A percentile compares a stretch with the other conserved stretches of the same genome.
Conservation (phyloP, 2,888 invertebrate genomes). For the Stegophylla sp. region DNA sequence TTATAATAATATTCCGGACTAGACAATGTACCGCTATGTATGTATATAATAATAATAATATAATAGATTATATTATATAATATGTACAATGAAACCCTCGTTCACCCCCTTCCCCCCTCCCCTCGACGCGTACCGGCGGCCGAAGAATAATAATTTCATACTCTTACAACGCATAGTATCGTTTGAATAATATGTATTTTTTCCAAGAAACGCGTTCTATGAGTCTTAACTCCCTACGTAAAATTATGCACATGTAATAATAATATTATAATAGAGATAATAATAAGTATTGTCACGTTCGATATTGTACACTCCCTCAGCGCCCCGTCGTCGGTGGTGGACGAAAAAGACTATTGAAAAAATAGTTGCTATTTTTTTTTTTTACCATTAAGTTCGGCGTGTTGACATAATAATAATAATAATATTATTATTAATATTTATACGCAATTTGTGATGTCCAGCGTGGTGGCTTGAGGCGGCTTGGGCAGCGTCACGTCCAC, state of each 20-base stretch:
- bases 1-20: too few species aligned
- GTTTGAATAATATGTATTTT: too few species aligned
- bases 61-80: too few species aligned
- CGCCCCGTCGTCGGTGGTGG: not conserved
- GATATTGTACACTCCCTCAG: not conserved
- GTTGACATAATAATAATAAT: not conserved
- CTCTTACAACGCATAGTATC: too few species aligned
- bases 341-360: not conserved
- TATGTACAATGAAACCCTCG: too few species aligned
- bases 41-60: too few species aligned
- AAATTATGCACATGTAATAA: not conserved
- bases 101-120: too few species aligned
- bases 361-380: not conserved
- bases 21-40: too few species aligned
- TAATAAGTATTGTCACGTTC: not conserved
- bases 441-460: conserved; percentile 46
- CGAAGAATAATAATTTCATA: too few species aligned
- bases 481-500: conserved; percentile 47
- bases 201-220: not conserved
- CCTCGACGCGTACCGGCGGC: too few species aligned
- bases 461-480: conserved; percentile 43
- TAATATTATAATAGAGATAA: too few species aligned
- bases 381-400: too few species aligned
- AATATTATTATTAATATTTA: not conserved
- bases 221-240: not conserved